Percentiles rank a stretch among this genome's conserved stretches.
phyloP scores from a whole-genome alignment of 1,140 invertebrate genomes.

The Aporrectodea caliginosa region DNA sequence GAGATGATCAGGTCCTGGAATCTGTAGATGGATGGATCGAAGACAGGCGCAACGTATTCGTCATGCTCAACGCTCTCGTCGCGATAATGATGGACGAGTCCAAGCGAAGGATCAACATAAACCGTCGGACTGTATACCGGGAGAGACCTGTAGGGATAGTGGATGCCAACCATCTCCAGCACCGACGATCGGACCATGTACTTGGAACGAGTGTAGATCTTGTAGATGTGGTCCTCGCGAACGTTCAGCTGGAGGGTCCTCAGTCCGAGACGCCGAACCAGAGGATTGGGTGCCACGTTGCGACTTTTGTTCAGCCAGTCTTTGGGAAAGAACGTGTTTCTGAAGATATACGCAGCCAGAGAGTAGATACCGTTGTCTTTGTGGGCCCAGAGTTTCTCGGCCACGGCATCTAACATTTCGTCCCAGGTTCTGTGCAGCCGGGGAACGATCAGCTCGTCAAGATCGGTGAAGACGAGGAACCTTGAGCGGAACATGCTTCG shows the following conservation, averaged over 20 bases:
- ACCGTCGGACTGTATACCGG: background rate
- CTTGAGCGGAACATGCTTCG: conserved; percentile 76
- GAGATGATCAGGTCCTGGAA: too few species aligned
- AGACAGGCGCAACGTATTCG: too few species aligned
- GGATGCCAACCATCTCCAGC: background rate
- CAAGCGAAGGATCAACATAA: background rate
- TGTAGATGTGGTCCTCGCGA: conserved; percentile 8
- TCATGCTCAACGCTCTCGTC: too few species aligned
- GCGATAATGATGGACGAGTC: background rate
- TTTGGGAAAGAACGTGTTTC: background rate
- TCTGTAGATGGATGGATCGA: too few species aligned
- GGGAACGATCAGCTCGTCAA: conserved; percentile 87
- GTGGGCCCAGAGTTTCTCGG: background rate
- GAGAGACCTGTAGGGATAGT: background rate
- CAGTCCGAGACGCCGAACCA: conserved; percentile 32
- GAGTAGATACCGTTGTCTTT: background rate
- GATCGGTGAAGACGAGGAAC: conserved; percentile 78
- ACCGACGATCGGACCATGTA: conserved; percentile 11
- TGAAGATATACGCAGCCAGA: background rate
- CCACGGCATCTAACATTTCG: conserved; percentile 28
- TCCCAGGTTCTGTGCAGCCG: conserved; percentile 67
- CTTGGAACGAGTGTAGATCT: conserved; percentile 5
- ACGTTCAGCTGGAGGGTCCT: background rate
- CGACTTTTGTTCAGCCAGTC: background rate
- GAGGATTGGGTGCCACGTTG: background rate